phyloP scores from a whole-genome alignment of 2,797 vertebrate species.

The Labeo calbasu region DNA sequence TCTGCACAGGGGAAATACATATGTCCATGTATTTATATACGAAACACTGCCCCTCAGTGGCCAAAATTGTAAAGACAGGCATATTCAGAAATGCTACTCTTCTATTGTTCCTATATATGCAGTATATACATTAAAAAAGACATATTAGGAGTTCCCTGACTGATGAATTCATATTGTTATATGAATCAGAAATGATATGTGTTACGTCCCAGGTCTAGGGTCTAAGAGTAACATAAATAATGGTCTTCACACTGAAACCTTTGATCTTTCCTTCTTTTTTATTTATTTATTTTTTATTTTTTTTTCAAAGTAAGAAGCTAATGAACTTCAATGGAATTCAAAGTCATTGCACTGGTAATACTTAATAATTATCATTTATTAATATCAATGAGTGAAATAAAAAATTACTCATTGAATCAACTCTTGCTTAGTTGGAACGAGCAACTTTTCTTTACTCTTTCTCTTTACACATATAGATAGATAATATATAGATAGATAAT shows the following conservation, averaged over 20 bases:
- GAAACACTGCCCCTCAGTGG: slow-evolving; percentile 46
- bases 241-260: no score
- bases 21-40: background rate
- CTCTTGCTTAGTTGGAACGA: background rate
- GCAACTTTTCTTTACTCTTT: background rate
- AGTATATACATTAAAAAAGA: background rate
- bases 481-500: background rate
- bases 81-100: background rate
- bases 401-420: background rate
- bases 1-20: background rate
- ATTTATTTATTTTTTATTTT: no score
- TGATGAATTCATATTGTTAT: background rate
- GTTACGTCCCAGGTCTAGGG: no score
- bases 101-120: slow-evolving; percentile 2
- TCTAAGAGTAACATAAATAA: no score
- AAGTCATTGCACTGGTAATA: background rate
- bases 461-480: background rate
- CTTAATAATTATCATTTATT: background rate
- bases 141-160: background rate
- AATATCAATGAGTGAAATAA: background rate
- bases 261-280: no score
- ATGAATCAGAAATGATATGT: background rate
- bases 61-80: background rate
- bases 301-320: no score
- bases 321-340: background rate